A percentile compares a stretch with the other conserved stretches of the same genome.
Evolutionary conservation across 2,113 vertebrate species (phyloP).

Genomic region (Holacanthus passer): DNA sequence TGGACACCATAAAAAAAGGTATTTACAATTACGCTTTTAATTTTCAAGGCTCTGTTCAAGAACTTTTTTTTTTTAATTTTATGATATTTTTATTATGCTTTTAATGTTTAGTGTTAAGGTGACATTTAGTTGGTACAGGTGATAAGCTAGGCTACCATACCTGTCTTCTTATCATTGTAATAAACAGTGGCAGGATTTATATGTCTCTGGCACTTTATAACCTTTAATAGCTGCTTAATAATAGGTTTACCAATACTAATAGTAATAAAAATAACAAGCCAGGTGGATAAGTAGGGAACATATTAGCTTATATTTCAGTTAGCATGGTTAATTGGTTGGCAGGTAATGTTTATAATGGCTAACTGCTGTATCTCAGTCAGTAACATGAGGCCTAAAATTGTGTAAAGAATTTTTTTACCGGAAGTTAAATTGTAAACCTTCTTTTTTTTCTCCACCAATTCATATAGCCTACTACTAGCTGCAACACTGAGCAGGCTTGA

Average conservation of each 20-base stretch:
- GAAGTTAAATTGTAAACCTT: background rate
- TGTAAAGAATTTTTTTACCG: too few relatives aligned
- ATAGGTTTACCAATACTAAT: background rate
- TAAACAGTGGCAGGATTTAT: background rate
- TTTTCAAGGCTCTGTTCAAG: background rate
- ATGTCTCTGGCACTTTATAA: background rate
- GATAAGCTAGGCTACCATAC: background rate
- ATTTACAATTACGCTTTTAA: too few relatives aligned
- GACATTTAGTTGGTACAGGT: background rate
- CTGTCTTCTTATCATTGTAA: background rate
- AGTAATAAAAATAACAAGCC: background rate
- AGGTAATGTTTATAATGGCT: background rate
- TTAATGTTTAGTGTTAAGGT: background rate
- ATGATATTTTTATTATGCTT: too few relatives aligned
- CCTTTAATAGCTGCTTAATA: background rate
- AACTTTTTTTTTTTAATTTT: too few relatives aligned
- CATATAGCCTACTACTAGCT: background rate
- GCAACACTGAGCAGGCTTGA: background rate
- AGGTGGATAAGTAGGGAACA: background rate
- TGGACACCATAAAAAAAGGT: too few relatives aligned
- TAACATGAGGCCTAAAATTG: conserved; percentile 27
- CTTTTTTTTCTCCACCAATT: background rate
- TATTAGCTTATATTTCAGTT: background rate
- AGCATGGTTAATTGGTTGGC: background rate
- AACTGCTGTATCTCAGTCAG: background rate